Evolutionary conservation across 2,888 invertebrate species (phyloP).

Genomic region (Syrphus vitripennis): DNA sequence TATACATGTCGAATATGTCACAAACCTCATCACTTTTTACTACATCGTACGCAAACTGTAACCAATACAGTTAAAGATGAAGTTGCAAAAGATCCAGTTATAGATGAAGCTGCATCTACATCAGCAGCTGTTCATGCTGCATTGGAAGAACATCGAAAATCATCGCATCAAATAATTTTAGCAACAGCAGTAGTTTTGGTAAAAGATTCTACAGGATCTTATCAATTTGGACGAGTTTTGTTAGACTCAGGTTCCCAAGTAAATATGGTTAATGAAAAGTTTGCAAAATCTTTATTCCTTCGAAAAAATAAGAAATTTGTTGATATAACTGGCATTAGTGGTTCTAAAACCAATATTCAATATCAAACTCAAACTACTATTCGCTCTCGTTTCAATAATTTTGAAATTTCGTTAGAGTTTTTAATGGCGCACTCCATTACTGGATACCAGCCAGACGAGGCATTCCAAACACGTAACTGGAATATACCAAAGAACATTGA

Average conservation of each 20-base stretch:
- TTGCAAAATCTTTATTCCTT: too few relatives aligned
- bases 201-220: background rate
- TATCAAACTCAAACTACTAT: background rate
- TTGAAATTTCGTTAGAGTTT: too few relatives aligned
- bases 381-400: background rate
- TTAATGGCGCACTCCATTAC: background rate
- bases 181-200: background rate
- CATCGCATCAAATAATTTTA: background rate
- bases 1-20: background rate
- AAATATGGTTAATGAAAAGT: background rate
- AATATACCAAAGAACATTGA: background rate
- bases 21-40: background rate
- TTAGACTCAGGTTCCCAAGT: constrained; percentile 13
- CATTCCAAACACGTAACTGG: background rate
- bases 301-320: background rate
- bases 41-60: background rate
- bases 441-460: constrained; percentile 7
- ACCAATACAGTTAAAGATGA: background rate
- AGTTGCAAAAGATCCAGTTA: background rate
- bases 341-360: background rate
- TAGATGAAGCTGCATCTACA: background rate
- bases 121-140: background rate
- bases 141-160: background rate
- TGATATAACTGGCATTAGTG: background rate
- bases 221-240: constrained; percentile 3